Evolutionary conservation across 2,797 vertebrate species (phyloP), one percentile per base, ranked within the genome.

Genomic region (Streptopelia turtur): DNA sequence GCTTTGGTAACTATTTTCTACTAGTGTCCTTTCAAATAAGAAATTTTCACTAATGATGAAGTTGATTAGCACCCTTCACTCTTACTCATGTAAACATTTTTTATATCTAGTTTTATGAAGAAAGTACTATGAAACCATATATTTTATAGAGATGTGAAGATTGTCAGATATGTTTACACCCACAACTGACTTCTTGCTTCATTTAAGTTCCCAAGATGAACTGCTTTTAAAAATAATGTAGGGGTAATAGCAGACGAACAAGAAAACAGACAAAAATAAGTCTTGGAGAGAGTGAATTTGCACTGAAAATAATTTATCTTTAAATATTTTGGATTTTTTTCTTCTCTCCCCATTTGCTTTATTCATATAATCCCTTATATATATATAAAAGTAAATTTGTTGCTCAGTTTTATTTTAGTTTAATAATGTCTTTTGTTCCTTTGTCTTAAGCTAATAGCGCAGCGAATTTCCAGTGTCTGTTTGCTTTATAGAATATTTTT

Each of bases 401-500:
- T 79, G 7, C 6, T 80, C 60, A 64, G 6, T 83, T 83, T 49
- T 77, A 47, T 61, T 70, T 95, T 80, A 79, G 14, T 9, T 57
- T 20, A 15, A 28, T 68, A 79, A 37, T n/a, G 55, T 43, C 10
- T 92, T 75, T 64, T 65, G 30, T 60, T 1, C 0, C 16, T 77
- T 77, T 45, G 6, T 12, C 39, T 90, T 71, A 83, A 94, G 11
- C 15, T 65, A 57, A 50, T 12, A 76, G 15, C 14, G 41, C 31
- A 47, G 14, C 11, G 83, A 76, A 61, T 83, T 49, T 72, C 60
- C 53, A 68, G 43, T 27, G 13, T 17, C 13, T 94, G 8, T 90
- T 95, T 92, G 35, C 28, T 95, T 95, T 86, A 69, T 70, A 78
- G 64, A 93, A 59, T 68, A 77, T 69, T 68, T 45, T 94, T 95